A percentile compares a stretch with the other conserved stretches of the same genome.
Conservation (phyloP, 2,888 invertebrate species). For the Eupelmus urozonus region DNA sequence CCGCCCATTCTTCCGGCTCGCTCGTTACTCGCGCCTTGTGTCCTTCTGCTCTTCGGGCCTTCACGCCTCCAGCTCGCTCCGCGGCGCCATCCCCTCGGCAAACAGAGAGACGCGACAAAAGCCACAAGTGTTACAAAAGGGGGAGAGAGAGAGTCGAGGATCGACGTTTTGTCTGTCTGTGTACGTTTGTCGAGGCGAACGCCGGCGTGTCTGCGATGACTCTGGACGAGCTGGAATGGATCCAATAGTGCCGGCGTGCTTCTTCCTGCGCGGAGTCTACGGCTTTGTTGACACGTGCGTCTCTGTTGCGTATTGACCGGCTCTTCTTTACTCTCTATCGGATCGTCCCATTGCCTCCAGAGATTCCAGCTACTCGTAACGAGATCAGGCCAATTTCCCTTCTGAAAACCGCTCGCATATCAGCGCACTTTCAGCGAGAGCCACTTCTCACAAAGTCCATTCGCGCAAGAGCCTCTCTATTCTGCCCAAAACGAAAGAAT, state of each 20-base stretch:
- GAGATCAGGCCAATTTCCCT: too few relatives aligned
- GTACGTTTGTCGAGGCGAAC: background rate
- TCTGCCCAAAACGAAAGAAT: too few relatives aligned
- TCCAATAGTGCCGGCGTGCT: slow-evolving; percentile 12
- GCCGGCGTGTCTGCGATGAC: background rate
- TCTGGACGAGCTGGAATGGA: slow-evolving; percentile 24
- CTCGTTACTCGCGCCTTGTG: background rate
- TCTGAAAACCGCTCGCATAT: too few relatives aligned
- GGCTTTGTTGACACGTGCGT: too few relatives aligned
- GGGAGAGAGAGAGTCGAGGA: slow-evolving; percentile 29
- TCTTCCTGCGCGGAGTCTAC: too few relatives aligned
- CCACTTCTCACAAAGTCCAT: too few relatives aligned
- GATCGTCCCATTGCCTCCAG: too few relatives aligned
- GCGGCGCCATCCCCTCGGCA: background rate
- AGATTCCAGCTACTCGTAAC: too few relatives aligned
- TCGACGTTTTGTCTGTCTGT: background rate
- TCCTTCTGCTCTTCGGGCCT: background rate
- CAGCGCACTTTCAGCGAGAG: too few relatives aligned
- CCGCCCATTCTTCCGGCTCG: slow-evolving; percentile 71
- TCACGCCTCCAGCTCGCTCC: background rate
- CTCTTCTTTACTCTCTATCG: too few relatives aligned
- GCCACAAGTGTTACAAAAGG: slow-evolving; percentile 37
- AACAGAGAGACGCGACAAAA: slow-evolving; percentile 22
- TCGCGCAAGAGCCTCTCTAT: too few relatives aligned
- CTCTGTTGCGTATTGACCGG: too few relatives aligned